Conservation (phyloP, 2,888 invertebrate genomes). For the Chrysotoxum bicinctum region DNA sequence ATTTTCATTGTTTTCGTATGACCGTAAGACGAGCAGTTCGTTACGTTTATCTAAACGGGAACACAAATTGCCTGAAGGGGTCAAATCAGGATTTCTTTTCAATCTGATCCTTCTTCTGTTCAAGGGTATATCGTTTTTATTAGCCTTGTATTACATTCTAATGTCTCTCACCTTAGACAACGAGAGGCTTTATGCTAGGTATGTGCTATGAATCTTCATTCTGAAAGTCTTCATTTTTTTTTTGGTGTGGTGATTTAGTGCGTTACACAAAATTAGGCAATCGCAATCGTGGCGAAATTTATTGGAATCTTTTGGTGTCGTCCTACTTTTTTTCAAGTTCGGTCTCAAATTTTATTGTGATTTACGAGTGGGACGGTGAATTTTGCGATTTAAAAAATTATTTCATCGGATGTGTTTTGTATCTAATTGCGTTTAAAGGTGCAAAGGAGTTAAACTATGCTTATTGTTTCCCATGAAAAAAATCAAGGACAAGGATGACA, state of each 20-base stretch:
- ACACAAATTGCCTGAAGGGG: constrained; percentile 71
- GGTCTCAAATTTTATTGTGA: constrained; percentile 22
- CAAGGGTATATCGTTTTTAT: constrained; percentile 66
- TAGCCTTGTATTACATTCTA: constrained; percentile 74
- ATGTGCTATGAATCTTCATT: constrained; percentile 12
- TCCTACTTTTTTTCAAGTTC: constrained; percentile 45
- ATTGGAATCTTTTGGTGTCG: constrained; percentile 72
- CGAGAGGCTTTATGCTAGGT: not conserved
- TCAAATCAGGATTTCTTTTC: constrained; percentile 72
- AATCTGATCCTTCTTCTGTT: constrained; percentile 19
- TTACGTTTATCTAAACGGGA: constrained; percentile 35
- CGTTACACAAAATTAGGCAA: constrained; percentile 74
- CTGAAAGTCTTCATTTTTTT: constrained; percentile 12
- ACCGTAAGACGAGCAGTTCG: constrained; percentile 20
- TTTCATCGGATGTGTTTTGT: constrained; percentile 27
- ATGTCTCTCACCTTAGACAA: constrained; percentile 45
- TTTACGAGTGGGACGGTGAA: constrained; percentile 67
- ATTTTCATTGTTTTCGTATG: constrained; percentile 67
- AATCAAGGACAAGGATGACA: not conserved
- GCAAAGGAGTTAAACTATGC: no score
- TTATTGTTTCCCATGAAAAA: constrained; percentile 34
- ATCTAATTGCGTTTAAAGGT: constrained; percentile 47
- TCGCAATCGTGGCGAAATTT: constrained; percentile 75
- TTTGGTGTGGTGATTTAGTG: constrained; percentile 72
- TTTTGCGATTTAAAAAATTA: constrained; percentile 31